phyloP scores from a whole-genome alignment of 2,888 invertebrate genomes.

The Cheilosia variabilis region DNA sequence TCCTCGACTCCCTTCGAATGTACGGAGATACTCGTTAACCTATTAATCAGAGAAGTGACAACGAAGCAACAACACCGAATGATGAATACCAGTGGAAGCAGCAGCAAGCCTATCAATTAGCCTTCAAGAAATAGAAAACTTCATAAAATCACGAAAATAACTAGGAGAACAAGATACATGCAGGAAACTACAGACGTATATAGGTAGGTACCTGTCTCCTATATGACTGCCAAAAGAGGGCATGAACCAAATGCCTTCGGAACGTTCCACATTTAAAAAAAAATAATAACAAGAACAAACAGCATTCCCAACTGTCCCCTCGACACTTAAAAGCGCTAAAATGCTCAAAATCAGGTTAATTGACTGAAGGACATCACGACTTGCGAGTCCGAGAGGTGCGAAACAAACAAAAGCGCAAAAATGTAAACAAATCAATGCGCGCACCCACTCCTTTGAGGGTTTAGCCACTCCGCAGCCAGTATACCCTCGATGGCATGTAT shows the following conservation, averaged over 20 bases:
- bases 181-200: too few species aligned
- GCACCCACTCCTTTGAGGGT: neutral
- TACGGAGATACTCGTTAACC: neutral
- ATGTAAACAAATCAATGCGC: conserved; percentile 46
- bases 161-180: too few species aligned
- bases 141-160: neutral
- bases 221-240: too few species aligned
- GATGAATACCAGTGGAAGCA: too few species aligned
- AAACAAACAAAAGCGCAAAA: conserved; percentile 29
- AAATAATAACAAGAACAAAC: conserved; percentile 3
- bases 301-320: neutral
- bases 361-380: conserved; percentile 25
- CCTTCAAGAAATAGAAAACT: neutral
- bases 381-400: neutral
- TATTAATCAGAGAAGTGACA: too few species aligned
- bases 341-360: conserved; percentile 42
- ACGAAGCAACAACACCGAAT: too few species aligned
- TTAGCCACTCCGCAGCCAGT: neutral
- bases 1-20: neutral
- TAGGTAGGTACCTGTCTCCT: too few species aligned
- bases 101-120: neutral
- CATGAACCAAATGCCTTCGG: too few species aligned
- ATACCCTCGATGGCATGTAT: neutral
- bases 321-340: neutral
- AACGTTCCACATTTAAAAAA: neutral